Evolutionary conservation across 2,797 vertebrate genomes (phyloP), one percentile per base, ranked within the genome.

Genomic region (Sylvilagus floridanus): DNA sequence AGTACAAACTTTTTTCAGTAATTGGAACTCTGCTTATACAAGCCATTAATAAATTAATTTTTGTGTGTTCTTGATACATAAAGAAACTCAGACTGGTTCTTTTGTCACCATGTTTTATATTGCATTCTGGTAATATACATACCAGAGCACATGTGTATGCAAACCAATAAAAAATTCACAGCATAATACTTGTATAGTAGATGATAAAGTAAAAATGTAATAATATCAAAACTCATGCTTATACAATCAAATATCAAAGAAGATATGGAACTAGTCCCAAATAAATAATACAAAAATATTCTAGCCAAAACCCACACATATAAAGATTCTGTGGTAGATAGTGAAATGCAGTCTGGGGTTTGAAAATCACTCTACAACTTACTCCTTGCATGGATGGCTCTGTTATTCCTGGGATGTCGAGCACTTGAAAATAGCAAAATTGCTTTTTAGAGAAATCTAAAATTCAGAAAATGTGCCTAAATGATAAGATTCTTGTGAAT

Each of bases 391-490:
- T 26, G 10, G 0, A 28, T 30, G 54, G 13, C 21, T 65, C 11
- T 26, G 10, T 73, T 73, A 63, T 52, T 88, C 8, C n/a, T 62
- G 37, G 22, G 30, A 52, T 68, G 47, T 35, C 14, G 35, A 79
- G 54, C 30, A 75, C 63, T 37, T 79, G 30, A 60, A 88, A 79
- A 72, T 16, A 91, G 19, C 16, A 88, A 93, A 87, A 78, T 7
- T 35, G 30, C 17, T 65, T 26, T 60, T 26, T 10, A 35, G 28
- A 26, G 65, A 76, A 73, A 65, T 32, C 16, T 30, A 47, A 77
- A 84, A 81, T 95, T 84, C 83, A 68, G 62, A 76, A 96, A 96
- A 57, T 9, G 1, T 24, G 24, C 50, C 62, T 35, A 68, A 84
- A 85, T 71, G 57, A 85, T 54, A 60, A 84, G 50, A 16, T 28